Base-by-base conservation (phyloP, 2,113 vertebrate genomes). In the Perca schrenkii region DNA sequence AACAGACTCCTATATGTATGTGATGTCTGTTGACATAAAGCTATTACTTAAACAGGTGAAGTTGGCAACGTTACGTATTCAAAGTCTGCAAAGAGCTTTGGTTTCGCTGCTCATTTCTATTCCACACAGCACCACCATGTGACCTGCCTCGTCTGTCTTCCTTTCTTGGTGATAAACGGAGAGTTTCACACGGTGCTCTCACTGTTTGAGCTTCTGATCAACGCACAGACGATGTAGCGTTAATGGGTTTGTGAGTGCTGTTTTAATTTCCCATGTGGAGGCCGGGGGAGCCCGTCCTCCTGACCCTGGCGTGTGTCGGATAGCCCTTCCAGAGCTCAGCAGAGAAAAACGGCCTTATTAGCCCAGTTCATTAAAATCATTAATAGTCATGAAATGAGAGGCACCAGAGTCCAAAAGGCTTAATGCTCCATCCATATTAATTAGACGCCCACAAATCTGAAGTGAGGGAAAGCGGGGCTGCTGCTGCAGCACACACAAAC, bases 371-470 rank as follows among this genome's bases (percentile, higher is more conserved):
- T 99, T 99, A 98, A 99, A 99, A 98, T 96, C 98, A 99, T 99
- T 98, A 99, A 99, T 98, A 99, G 97, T 98, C 97, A 99, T 99
- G 97, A 98, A 99, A 98, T 97, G 97, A 97, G 98, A 98, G 96
- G 96, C 96, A 96, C 97, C 95, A 95, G 96, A 98, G 97, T 98
- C 97, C 97, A 98, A 97, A 97, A 97, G 97, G 96, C 97, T 98
- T 98, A 97, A 99, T 97, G 97, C 96, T 95, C 97, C 96, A 97
- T 99, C 97, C 98, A 98, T 99, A 97, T 98, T 99, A 99, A 99
- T 99, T 99, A 99, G 97, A 96, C 96, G 94, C 95, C 95, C 96
- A 96, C 96, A 97, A 97, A 97, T 97, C 95, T 96, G 97, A 98
- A 97, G 96, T 96, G 97, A 97, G 96, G 65, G 86, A 86, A 88